Percentiles rank a stretch among this genome's conserved stretches.
Evolutionary conservation across 2,797 vertebrate genomes (phyloP).

Genomic region (Microctenopoma steveboyesi): DNA sequence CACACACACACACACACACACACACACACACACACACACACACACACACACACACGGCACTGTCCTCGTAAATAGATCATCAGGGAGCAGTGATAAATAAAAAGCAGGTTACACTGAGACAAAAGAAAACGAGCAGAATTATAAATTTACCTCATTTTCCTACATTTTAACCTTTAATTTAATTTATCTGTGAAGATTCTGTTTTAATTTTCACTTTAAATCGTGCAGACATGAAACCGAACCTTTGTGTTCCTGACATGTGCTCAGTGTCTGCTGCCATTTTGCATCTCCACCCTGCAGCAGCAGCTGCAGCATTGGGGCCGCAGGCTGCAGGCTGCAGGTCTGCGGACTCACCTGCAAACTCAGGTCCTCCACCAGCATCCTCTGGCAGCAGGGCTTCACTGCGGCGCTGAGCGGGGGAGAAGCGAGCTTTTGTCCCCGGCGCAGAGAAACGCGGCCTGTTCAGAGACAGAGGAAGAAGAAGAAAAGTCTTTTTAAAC

Average conservation of each 20-base stretch:
- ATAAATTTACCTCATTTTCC: not conserved
- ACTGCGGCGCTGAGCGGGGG: conserved; percentile 2
- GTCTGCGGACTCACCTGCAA: conserved; percentile 53
- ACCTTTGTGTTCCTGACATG: no score
- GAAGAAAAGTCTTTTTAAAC: conserved; percentile 9
- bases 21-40: not conserved
- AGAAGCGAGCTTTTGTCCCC: conserved; percentile 11
- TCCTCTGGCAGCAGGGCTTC: conserved; percentile 16
- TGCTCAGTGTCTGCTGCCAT: conserved; percentile 41
- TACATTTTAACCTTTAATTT: no score
- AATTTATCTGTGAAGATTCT: no score
- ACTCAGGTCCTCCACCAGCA: conserved; percentile 21
- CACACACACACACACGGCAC: no score
- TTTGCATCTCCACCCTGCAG: conserved; percentile 42
- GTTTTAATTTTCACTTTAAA: no score
- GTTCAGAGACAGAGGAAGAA: not conserved
- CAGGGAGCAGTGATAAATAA: conserved; percentile 1
- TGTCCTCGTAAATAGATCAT: conserved; percentile 18
- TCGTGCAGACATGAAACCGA: no score
- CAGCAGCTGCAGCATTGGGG: conserved; percentile 18
- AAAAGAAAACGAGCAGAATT: no score
- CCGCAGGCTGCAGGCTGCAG: conserved; percentile 3
- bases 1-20: conserved; percentile 19
- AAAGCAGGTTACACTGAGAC: no score
- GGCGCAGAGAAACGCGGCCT: conserved; percentile 42